Base-by-base conservation (phyloP, 2,888 invertebrate species). In the Mythimna vitellina region DNA sequence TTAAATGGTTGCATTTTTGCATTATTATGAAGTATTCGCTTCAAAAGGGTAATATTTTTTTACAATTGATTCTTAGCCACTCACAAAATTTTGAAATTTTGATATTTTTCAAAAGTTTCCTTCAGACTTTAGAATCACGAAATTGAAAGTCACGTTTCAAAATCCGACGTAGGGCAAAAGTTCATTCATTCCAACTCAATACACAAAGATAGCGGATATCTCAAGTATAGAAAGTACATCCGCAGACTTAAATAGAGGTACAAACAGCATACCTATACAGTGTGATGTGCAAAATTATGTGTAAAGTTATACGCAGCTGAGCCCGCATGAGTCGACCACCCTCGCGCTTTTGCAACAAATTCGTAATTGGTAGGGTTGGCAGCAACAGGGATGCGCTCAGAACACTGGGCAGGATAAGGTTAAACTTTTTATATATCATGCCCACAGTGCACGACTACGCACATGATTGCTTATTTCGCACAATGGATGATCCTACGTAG, bases 251-350 rank as follows among this genome's bases (percentile, higher is more conserved):
- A 76, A 76, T 80, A 82, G 71, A 83, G 78, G 76, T 83, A 78
- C 78, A 83, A 80, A 78, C 67, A 78, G 70, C 81, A 68, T 82
- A 78, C 73, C 70, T 80, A 77, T 76, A 70, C 65, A 70, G 63
- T 57, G 57, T 72, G 78, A 85, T 86, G 89, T 90, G 93, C 92
- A 85, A 91, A 93, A 91, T 85, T 82, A 77, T 86, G 83, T 83
- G 86, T 74, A 73, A 83, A 80, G 64, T 83, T 86, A 73, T 73
- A 77, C 85, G 93, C 95, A 95, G 95, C 94, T 95, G 95, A 91
- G 92, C 95, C 95, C 95, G 95, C 95, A 95, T 95, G 81, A 62
- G 70, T 80, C 88, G 94, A 93, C 95, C 95, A 94, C 95, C 95
- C 95, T 90, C 88, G 87, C 86, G 86, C 82, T 87, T 89, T 89